Evolutionary conservation across 2,113 vertebrate genomes (phyloP), one percentile per base, ranked within the genome.

Genomic region (Gymnorhina tibicen): DNA sequence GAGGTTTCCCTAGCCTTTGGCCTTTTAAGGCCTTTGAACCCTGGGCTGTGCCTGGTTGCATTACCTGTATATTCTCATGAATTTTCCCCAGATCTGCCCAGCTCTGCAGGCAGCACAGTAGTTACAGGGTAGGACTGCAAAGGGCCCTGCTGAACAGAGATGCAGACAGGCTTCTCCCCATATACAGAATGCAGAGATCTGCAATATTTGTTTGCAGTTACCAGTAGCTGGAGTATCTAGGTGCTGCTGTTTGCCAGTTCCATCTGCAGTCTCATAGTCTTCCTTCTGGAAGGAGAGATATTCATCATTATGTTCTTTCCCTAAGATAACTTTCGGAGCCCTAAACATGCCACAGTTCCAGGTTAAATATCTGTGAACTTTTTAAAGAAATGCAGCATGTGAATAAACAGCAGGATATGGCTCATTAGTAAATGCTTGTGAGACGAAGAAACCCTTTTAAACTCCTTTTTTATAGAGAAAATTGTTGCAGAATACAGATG

Each of bases 1-100:
- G 0, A 53, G 9, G 9, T 84, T 32, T 68, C 42, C 21, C 15
- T 66, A 0, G 0, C 8, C 12, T 66, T 62, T 87, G 47, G 12
- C 1, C 16, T 50, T 69, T 64, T 35, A 16, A 23, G 41, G 14
- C 3, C 0, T 56, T 56, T 69, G 66, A 73, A 42, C 10, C 39
- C 39, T 58, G 69, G 46, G 19, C 47, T 72, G 47, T 32, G 28
- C 56, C 50, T 41, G n/a, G 12, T 6, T 4, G 3, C 50, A 13
- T 59, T 44, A 13, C 22, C 19, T 67, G 17, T 20, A 23, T 41
- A 23, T 55, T 87, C 26, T 42, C 35, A 3, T 16, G 41, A 58
- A 35, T 55, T 75, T 3, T 24, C 6, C 16, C 18, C 6, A 26
- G 33, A 42, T 30, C 7, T 11, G 50, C 19, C 1, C 46, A 73